phyloP scores from a whole-genome alignment of 2,113 vertebrate species.

The Candoia aspera region DNA sequence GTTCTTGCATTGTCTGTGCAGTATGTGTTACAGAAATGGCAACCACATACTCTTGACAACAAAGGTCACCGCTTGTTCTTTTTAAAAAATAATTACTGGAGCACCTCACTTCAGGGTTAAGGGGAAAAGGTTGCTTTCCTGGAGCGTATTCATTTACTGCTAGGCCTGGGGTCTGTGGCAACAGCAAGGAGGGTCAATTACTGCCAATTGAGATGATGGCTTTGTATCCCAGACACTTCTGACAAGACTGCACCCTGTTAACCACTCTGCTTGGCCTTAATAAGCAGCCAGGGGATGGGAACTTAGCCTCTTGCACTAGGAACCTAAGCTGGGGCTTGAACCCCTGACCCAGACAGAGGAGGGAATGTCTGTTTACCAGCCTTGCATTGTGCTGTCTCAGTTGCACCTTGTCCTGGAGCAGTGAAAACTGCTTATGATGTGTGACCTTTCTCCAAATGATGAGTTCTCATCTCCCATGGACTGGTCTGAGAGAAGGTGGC shows the following conservation, averaged over 20 bases:
- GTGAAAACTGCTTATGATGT: not conserved
- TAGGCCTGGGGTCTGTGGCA: not conserved
- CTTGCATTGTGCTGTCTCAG: not conserved
- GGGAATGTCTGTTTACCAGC: not conserved
- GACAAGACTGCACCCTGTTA: not conserved
- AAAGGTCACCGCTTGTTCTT: not conserved
- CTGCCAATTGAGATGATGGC: constrained; percentile 34
- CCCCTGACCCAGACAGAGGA: not conserved
- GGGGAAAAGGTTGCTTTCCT: not conserved
- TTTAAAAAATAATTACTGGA: constrained; percentile 46
- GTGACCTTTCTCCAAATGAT: too few relatives aligned
- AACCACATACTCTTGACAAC: too few relatives aligned
- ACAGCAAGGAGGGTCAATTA: constrained; percentile 16
- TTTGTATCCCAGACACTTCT: constrained; percentile 19
- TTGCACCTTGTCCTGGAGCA: not conserved
- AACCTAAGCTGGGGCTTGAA: constrained; percentile 20
- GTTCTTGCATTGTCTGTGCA: not conserved
- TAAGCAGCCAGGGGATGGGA: not conserved
- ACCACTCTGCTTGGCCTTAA: not conserved
- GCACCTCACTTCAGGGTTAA: not conserved
- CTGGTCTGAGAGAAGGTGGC: not conserved
- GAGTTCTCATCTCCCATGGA: not conserved
- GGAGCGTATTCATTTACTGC: not conserved
- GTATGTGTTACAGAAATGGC: not conserved
- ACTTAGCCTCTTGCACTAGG: not conserved